Percentiles rank a stretch among this genome's conserved stretches.
Evolutionary conservation across 2,888 invertebrate species (phyloP).

Genomic region (Seira ritae): DNA sequence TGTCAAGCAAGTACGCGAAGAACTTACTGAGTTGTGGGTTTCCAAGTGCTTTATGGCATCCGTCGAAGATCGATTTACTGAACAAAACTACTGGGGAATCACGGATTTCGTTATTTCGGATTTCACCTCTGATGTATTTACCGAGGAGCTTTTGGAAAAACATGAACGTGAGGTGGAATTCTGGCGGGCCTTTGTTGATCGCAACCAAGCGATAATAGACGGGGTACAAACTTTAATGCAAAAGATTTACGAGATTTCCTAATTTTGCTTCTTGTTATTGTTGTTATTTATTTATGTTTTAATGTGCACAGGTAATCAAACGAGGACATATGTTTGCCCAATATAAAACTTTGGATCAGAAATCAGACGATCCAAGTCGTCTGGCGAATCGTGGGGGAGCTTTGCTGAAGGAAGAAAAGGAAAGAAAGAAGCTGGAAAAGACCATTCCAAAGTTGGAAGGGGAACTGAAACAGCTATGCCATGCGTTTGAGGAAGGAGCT

Average conservation of each 20-base stretch:
- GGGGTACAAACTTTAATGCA: slow-evolving; percentile 61
- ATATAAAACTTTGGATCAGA: slow-evolving; percentile 85
- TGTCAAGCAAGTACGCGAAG: slow-evolving; percentile 83
- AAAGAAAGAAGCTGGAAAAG: slow-evolving; percentile 85
- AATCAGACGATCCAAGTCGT: slow-evolving; percentile 87
- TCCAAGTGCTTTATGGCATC: slow-evolving; percentile 81
- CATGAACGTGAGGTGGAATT: slow-evolving; percentile 88
- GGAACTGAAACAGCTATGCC: slow-evolving; percentile 79
- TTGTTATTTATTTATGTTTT: slow-evolving; percentile 74
- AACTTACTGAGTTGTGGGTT: slow-evolving; percentile 86
- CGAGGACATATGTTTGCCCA: slow-evolving; percentile 85
- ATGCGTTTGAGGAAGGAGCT: slow-evolving; percentile 78
- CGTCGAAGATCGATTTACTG: slow-evolving; percentile 70
- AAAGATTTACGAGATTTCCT: too few relatives aligned
- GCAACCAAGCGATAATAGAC: slow-evolving; percentile 75
- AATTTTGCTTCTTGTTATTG: not conserved
- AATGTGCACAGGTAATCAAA: slow-evolving; percentile 78
- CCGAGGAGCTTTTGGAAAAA: slow-evolving; percentile 86
- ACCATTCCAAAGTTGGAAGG: slow-evolving; percentile 84
- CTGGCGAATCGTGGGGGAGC: slow-evolving; percentile 90
- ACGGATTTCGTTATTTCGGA: slow-evolving; percentile 78
- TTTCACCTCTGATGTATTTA: slow-evolving; percentile 83
- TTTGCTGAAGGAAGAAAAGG: slow-evolving; percentile 89
- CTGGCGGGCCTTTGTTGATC: slow-evolving; percentile 76
- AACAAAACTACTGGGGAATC: slow-evolving; percentile 72